Percentiles rank a stretch among this genome's conserved stretches.
Conservation (phyloP, 1,140 invertebrate species). For the Diprion similis region DNA sequence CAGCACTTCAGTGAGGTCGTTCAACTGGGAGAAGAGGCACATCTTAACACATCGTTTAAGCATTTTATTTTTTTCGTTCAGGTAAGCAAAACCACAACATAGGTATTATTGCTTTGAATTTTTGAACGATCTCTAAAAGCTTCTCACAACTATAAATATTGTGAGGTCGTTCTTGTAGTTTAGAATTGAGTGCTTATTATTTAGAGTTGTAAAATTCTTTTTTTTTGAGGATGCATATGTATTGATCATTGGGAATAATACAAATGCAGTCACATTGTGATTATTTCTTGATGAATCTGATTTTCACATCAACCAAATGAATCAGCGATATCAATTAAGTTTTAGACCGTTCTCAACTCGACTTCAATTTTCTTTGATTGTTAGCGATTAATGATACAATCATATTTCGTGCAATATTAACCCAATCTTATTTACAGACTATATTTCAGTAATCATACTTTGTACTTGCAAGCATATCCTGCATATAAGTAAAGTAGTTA, state of each 20-base stretch:
- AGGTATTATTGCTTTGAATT: conserved; percentile 17
- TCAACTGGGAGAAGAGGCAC: conserved; percentile 97
- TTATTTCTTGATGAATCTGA: too few relatives aligned
- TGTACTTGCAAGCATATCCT: too few relatives aligned
- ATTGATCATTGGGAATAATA: too few relatives aligned
- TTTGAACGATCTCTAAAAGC: neutral
- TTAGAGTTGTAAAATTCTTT: neutral
- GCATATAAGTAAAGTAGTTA: too few relatives aligned
- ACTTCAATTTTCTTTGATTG: too few relatives aligned
- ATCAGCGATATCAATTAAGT: too few relatives aligned
- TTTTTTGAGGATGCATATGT: neutral
- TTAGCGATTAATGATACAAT: too few relatives aligned
- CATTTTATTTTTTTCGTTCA: conserved; percentile 99
- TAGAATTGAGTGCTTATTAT: neutral
- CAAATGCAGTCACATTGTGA: too few relatives aligned
- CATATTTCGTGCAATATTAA: too few relatives aligned
- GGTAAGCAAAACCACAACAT: conserved; percentile 59
- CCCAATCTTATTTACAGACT: conserved; percentile 19
- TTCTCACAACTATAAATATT: conserved; percentile 7
- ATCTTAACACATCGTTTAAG: conserved; percentile 99
- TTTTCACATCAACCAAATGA: too few relatives aligned
- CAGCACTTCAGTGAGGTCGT: conserved; percentile 99
- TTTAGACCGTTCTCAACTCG: conserved; percentile 15
- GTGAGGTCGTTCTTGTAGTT: conserved; percentile 14
- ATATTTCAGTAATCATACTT: neutral